Evolutionary conservation across 2,888 invertebrate genomes (phyloP), one percentile per base, ranked within the genome.

Genomic region (Thumatha senex): DNA sequence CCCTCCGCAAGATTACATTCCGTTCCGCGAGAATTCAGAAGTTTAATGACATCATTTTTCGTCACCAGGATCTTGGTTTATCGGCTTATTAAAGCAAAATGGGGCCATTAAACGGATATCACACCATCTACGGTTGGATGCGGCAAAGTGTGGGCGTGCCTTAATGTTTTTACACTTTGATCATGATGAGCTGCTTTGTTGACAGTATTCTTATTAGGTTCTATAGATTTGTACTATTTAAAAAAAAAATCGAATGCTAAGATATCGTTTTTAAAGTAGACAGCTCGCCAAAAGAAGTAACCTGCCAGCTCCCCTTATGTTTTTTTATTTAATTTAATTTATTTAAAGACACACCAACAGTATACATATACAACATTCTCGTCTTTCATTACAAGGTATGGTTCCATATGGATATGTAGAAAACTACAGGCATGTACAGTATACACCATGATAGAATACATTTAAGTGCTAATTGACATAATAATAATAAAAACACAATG

Each of bases 41-140:
- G 70, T 80, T 80, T 78, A 83, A 83, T 82, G 82, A 76, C 74
- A 74, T 78, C 76, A 84, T 84, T 84, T 82, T 81, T 83, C 82
- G 80, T 78, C 80, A 78, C 76, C 69, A 62, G 54, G 49, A 63
- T 62, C 61, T 65, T 74, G 78, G 69, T 82, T 84, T 84, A 84
- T 85, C 83, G 78, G 70, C 76, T 82, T 81, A 78, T 84, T 82
- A 83, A 81, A 74, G 73, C 67, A 63, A 71, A 69, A 71, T 61
- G 74, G 62, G 45, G 65, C 73, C 72, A 75, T 82, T 77, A 80
- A 77, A 77, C 81, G 79, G 82, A 82, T 79, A 82, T 78, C 75
- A 56, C 60, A 51, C 58, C 65, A 72, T 74, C 72, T 67, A 58
- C 48, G 56, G 46, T 41, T 35, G 54, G 43, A 40, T 43, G 44